phyloP scores from a whole-genome alignment of 2,113 vertebrate species.

The Etheostoma spectabile region DNA sequence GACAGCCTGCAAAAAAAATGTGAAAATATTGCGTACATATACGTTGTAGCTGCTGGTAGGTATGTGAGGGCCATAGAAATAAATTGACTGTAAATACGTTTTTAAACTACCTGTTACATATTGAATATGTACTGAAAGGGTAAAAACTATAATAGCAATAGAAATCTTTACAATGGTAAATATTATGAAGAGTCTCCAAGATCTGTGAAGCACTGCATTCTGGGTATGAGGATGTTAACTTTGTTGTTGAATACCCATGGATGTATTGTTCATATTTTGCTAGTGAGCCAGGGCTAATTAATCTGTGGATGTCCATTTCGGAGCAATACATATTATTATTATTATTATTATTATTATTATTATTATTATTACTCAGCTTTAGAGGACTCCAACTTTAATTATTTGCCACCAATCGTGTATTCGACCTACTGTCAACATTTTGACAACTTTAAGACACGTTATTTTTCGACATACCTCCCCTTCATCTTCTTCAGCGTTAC shows the following conservation, averaged over 20 bases:
- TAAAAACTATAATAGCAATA: not conserved
- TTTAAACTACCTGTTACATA: not conserved
- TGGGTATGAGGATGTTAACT: not conserved
- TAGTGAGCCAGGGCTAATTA: too few relatives aligned
- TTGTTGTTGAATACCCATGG: too few relatives aligned
- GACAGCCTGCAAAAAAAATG: too few relatives aligned
- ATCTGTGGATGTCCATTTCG: too few relatives aligned
- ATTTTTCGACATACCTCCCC: slow-evolving; percentile 60
- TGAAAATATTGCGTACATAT: not conserved
- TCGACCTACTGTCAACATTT: not conserved
- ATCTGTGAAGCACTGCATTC: not conserved
- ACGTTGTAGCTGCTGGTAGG: not conserved
- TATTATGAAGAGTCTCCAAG: too few relatives aligned
- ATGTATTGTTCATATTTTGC: too few relatives aligned
- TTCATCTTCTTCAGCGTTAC: slow-evolving; percentile 68
- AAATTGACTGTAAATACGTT: not conserved
- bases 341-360: too few relatives aligned
- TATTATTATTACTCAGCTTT: too few relatives aligned
- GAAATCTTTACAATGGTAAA: too few relatives aligned
- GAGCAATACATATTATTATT: too few relatives aligned
- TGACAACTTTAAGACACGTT: not conserved
- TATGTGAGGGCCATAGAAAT: not conserved
- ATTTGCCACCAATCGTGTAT: not conserved
- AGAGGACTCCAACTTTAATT: too few relatives aligned
- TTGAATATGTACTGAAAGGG: not conserved